Conservation (phyloP, 2,888 invertebrate species). For the Stenolophus ochropezus region DNA sequence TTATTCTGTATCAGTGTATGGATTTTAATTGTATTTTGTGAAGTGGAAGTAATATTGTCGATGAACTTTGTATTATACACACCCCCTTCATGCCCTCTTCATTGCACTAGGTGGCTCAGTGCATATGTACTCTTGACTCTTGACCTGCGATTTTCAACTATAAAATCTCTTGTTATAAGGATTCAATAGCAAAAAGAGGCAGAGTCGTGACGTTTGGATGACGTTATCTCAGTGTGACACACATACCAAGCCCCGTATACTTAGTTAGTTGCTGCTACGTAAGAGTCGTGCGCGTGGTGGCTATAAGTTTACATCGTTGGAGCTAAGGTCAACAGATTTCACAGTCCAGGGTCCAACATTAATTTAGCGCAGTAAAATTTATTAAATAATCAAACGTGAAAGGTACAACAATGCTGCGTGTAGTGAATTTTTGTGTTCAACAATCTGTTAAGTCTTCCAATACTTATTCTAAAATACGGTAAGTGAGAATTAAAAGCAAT, state of each 20-base stretch:
- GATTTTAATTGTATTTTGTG: too few relatives aligned
- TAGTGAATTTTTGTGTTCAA: constrained; percentile 45
- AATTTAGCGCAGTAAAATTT: constrained; percentile 35
- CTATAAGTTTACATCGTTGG: constrained; percentile 34
- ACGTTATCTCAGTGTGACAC: constrained; percentile 34
- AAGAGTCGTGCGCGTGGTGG: constrained; percentile 4
- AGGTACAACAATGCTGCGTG: constrained; percentile 52
- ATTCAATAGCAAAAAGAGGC: neutral
- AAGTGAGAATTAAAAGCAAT: constrained; percentile 9
- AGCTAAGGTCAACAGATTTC: constrained; percentile 50
- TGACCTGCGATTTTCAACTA: neutral
- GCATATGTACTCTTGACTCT: neutral
- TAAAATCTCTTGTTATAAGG: neutral
- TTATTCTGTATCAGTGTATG: too few relatives aligned
- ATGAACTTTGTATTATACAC: neutral
- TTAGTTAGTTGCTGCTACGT: constrained; percentile 19
- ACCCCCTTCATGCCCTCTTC: too few relatives aligned
- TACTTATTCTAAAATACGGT: constrained; percentile 57
- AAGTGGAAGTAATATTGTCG: neutral
- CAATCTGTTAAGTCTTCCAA: constrained; percentile 48
- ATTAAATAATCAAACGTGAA: constrained; percentile 42
- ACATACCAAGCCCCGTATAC: constrained; percentile 16
- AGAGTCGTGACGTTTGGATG: neutral
- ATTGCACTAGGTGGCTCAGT: neutral
- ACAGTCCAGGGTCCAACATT: constrained; percentile 57